Evolutionary conservation across 2,113 vertebrate species (phyloP), one percentile per base, ranked within the genome.

Genomic region (Oostethus manadensis): DNA sequence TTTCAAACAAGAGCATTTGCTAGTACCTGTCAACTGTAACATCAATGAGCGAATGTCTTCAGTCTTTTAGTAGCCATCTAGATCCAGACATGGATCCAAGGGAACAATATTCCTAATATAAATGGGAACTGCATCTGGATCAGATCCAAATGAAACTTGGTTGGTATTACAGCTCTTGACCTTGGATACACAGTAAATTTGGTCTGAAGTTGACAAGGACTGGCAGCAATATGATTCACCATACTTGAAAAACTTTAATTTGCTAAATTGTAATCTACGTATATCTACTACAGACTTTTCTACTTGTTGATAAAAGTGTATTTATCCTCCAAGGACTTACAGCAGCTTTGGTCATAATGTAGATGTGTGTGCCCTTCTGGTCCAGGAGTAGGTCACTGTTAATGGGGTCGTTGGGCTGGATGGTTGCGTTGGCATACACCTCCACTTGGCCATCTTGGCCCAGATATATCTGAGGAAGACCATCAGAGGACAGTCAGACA

Each of bases 381-480:
- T 99, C 94, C 46, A 98, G 91, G 6, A 92, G 76, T 26, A 98
- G 90, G 70, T 98, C 94, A 60, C 89, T 86, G 66, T 81, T 92
- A 56, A 99, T 92, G 0, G 91, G 66, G 4, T 90, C 90, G 45
- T 91, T 92, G 16, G 77, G 74, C 60, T 94, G 93, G 77, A 97
- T 87, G 4, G 66, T 79, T 26, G 90, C 61, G 0, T 86, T 92
- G 3, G 88, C 50, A 0, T 98, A 98, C 0, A 86, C 70, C 13
- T 86, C 85, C 23, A 88, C 88, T 18, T 86, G 70, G 10, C 90
- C 90, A 40, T 79, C 85, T 1, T 82, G 79, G 47, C 89, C 92
- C 49, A 98, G 73, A 78, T 93, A 97, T 14, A 94, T 92, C 96
- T 98, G 80, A 10, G 64, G 0, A 33, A 43, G 13, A 68, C 10